Evolutionary conservation across 2,888 invertebrate genomes (phyloP), one percentile per base, ranked within the genome.

Genomic region (Dichetophora obliterata): DNA sequence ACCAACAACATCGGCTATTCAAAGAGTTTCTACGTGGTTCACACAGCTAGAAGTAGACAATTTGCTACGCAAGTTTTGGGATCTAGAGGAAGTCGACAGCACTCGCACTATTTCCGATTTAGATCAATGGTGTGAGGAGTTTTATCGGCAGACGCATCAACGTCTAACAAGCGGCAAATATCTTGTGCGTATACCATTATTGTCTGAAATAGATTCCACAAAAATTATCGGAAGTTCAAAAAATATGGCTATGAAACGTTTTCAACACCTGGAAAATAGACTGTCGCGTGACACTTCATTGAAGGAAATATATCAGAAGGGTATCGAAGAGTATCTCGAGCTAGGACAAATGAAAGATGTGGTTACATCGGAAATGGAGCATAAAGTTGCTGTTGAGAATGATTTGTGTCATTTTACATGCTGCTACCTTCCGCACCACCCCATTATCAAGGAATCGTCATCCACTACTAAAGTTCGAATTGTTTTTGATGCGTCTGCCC

Each of bases 321-420:
- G 63, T 6, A 71, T 79, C 22, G 37, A 78, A 11, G 77, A 79
- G 59, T 78, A 76, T 61, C 43, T 78, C 11, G 11, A 31, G 16
- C 16, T 77, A 3, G 75, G 76, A 9, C 77, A 79, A 68, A 77
- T 79, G 76, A 70, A 79, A 72, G 50, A 24, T n/a, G 63, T 77
- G 14, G 63, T 8, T 11, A 14, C 72, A 72, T 37, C 73, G 6
- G 70, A 61, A 52, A 9, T 43, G 19, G 2, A 76, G 24, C 70
- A 54, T 54, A 27, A 34, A n/a, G 6, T 22, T 11, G 14, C 14
- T 70, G 2, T 6, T 5, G 8, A 54, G 77, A 27, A 68, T 76
- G 14, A 75, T 74, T 3, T n/a, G 14, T 16, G 16, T 3, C 6
- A 16, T 52, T 52, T n/a, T 52, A 4, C 52, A 5, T 52, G 16